Conservation (phyloP, 37 sponge, comb jelly and placozoan species). For the Beroe ovata region DNA sequence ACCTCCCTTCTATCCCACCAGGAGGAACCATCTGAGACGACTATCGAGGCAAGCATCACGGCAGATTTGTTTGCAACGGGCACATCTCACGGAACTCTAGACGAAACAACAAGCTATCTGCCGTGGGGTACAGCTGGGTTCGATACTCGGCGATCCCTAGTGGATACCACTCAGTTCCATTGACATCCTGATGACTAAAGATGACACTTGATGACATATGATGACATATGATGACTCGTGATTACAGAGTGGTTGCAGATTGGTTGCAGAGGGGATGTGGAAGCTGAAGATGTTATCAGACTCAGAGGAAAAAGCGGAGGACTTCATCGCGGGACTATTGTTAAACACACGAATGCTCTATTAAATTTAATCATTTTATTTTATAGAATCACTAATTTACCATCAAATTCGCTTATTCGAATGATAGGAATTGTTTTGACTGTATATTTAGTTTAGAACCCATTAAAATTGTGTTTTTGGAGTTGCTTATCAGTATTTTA, state of each 20-base stretch:
- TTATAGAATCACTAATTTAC: slow-evolving; percentile 6
- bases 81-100: neutral
- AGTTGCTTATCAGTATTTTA: too few relatives aligned
- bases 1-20: too few relatives aligned
- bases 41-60: slow-evolving; percentile 27
- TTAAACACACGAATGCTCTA: too few relatives aligned
- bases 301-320: too few relatives aligned
- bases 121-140: slow-evolving; percentile 52
- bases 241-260: too few relatives aligned
- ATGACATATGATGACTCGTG: too few relatives aligned
- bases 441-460: neutral
- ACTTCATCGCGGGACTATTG: too few relatives aligned
- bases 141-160: slow-evolving; percentile 34
- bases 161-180: slow-evolving; percentile 37
- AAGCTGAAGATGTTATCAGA: too few relatives aligned
- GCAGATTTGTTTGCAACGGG: slow-evolving; percentile 55
- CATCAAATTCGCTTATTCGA: slow-evolving; percentile 42
- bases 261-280: too few relatives aligned
- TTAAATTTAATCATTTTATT: neutral
- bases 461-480: too few relatives aligned
- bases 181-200: too few relatives aligned
- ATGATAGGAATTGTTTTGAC: neutral
- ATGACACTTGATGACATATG: too few relatives aligned
- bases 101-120: slow-evolving; percentile 13
- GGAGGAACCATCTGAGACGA: slow-evolving; percentile 61